Evolutionary conservation across 2,888 invertebrate species (phyloP), one percentile per base, ranked within the genome.

Genomic region (Cylindroiulus punctatus): DNA sequence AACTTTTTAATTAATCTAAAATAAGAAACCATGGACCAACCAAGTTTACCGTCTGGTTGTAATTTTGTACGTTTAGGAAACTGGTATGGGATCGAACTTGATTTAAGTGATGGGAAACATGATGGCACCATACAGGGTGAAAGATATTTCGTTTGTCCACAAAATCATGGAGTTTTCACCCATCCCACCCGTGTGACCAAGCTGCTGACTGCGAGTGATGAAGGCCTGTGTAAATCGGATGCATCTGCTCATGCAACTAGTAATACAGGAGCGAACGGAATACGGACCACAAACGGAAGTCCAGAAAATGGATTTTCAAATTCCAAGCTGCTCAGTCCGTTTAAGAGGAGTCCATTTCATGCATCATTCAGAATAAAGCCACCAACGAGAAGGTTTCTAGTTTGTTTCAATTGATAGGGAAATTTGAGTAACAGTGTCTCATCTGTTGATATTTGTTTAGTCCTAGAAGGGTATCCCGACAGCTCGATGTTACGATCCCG

Each of bases 71-170:
- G 86, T 87, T 0, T 88, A 91, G 92, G 92, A 65, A 88, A 88
- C 17, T 92, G 92, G 91, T 91, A 91, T 89, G 92, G 92, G n/a
- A 90, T 92, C 82, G 92, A 92, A 88, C 89, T 92, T 82, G 90
- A 91, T 86, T 91, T 91, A 81, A 89, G 90, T 3, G 90, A 91
- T 84, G 92, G 92, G 4, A 91, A 91, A 88, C 91, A 92, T 89
- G 91, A 92, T 89, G 92, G 92, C 36, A 89, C 90, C 14, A 91
- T 92, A 36, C 89, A 92, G 86, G 91, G 91, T 90, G 89, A 91
- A 86, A 89, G 90, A 19, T 92, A 92, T 89, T 92, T 92, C 88
- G 89, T 89, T 12, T 92, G 92, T 88, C 89, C 89, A 32, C 90
- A 90, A 12, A 90, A 90, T 22, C 91, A 91, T 88, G 92, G 92